Conservation (phyloP, 2,113 vertebrate species). For the Melanotaenia duboulayi region DNA sequence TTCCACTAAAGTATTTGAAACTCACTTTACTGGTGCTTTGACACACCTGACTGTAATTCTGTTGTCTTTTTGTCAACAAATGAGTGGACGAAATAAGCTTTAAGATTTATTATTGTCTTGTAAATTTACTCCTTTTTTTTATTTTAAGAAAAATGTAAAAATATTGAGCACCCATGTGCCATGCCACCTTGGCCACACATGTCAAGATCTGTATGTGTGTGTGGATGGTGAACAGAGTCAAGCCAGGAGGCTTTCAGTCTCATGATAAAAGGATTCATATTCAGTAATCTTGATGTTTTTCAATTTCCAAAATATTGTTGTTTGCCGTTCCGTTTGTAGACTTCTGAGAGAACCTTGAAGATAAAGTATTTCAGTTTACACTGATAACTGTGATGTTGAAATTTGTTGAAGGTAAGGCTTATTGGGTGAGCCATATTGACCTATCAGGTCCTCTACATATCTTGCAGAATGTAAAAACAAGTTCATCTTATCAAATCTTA, state of each 20-base stretch:
- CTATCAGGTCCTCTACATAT: constrained; percentile 65
- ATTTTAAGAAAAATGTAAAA: background rate
- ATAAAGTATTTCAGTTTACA: constrained; percentile 41
- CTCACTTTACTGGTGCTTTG: constrained; percentile 61
- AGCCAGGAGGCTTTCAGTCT: constrained; percentile 17
- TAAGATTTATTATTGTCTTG: constrained; percentile 42
- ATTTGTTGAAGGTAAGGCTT: constrained; percentile 38
- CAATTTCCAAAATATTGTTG: constrained; percentile 23
- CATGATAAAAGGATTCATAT: constrained; percentile 14
- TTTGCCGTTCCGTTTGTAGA: constrained; percentile 31
- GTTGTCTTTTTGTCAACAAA: constrained; percentile 26
- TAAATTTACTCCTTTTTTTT: constrained; percentile 13
- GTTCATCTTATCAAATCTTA: constrained; percentile 51
- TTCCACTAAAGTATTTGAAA: constrained; percentile 8
- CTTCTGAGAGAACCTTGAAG: constrained; percentile 36
- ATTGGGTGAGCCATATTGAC: constrained; percentile 51
- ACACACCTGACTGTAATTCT: constrained; percentile 62
- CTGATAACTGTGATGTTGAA: constrained; percentile 47
- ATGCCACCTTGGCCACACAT: constrained; percentile 61
- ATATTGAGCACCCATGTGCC: constrained; percentile 47
- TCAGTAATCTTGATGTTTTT: constrained; percentile 14
- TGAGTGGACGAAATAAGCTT: constrained; percentile 35
- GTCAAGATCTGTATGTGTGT: constrained; percentile 35
- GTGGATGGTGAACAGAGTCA: constrained; percentile 24
- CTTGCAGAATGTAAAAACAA: constrained; percentile 67